Base-by-base conservation (phyloP, 2,113 vertebrate species). In the Antidorcas marsupialis region DNA sequence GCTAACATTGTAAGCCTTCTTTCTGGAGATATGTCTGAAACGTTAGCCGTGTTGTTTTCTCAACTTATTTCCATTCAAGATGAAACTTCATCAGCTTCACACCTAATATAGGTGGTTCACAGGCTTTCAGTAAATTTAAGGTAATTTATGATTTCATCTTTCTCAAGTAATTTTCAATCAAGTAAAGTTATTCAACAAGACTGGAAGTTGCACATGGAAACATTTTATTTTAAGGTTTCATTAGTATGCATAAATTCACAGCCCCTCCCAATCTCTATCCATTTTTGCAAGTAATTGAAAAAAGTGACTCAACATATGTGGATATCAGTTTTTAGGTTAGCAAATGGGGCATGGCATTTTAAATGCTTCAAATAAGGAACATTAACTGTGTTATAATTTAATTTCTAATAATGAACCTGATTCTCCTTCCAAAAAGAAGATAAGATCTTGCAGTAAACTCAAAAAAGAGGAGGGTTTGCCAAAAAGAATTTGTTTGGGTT, bases 131-230 rank as follows among this genome's bases (percentile, higher is more conserved):
- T 93, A 98, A 98, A 98, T 98, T 97, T 98, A 97, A 98, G 96
- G 97, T 98, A 98, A 98, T 98, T 98, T 98, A 98, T 97, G 95
- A 98, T 98, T 98, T 98, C 98, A 98, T 98, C 95, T 98, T 98
- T 98, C 98, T 98, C 97, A 98, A 98, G 98, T 98, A 98, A 98
- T 98, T 98, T 98, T 98, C 98, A 98, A 97, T 98, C 98, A 98
- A 98, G 97, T 85, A 97, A 98, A 98, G 97, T 98, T 98, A 98
- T 97, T 97, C 97, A 98, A 97, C 97, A 98, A 98, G 95, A 95
- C 97, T 97, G 83, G 87, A 97, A 98, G 96, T 98, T 97, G 95
- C 93, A 95, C 98, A 98, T 89, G 93, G 98, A 97, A 98, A 96
- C 97, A 97, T 98, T 98, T 98, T 98, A 98, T 98, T 98, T 98